Percentiles rank a stretch among this genome's conserved stretches.
These are phyloP conservation scores for Dreissena polymorpha DNA, from an alignment of 1,140 invertebrate species.

Conservation along the genomic window DNA sequence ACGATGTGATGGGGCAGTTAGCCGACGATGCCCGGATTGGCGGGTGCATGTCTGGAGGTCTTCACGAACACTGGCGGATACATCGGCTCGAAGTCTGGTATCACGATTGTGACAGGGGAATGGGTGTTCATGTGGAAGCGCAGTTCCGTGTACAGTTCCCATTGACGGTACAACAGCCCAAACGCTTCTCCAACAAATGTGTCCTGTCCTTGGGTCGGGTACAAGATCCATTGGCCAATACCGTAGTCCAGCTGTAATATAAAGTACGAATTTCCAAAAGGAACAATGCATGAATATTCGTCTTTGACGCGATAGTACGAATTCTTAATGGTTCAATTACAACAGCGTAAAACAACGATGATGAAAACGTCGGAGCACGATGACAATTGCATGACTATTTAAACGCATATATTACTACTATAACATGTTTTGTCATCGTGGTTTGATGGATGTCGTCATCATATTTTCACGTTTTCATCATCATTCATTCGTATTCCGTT, in stretches of 20 bases:
- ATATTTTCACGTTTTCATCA: no score
- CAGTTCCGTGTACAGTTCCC: constrained; percentile 34
- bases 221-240: constrained; percentile 51
- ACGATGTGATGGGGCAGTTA: not conserved
- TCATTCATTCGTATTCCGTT: no score
- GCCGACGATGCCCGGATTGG: not conserved
- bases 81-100: constrained; percentile 37
- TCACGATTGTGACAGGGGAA: constrained; percentile 24
- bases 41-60: not conserved
- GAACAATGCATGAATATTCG: no score
- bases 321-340: no score
- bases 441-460: no score
- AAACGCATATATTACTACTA: no score
- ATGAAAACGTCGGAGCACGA: no score
- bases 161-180: constrained; percentile 37
- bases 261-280: not conserved
- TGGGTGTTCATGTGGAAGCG: constrained; percentile 31
- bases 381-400: no score
- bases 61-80: constrained; percentile 51
- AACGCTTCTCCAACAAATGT: constrained; percentile 53
- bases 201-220: constrained; percentile 36
- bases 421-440: no score
- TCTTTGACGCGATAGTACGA: no score
- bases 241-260: constrained; percentile 52
- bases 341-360: no score